A percentile compares a stretch with the other conserved stretches of the same genome.
phyloP scores from a whole-genome alignment of 2,888 invertebrate species.

The Eugnorisma glareosa region DNA sequence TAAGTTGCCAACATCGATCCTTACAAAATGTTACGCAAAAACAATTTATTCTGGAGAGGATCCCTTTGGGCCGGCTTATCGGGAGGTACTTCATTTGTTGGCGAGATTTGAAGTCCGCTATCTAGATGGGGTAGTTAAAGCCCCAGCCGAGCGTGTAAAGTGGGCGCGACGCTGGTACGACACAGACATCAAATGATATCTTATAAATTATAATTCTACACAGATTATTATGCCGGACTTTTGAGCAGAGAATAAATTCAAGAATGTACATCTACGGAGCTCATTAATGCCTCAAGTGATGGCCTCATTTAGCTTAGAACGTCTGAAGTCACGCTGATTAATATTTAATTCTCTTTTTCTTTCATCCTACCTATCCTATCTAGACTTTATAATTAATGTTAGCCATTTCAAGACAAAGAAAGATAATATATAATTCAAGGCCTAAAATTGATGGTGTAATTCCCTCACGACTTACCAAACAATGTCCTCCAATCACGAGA shows the following conservation, averaged over 20 bases:
- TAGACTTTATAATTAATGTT: slow-evolving; percentile 1
- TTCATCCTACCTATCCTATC: neutral
- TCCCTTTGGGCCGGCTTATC: slow-evolving; percentile 69
- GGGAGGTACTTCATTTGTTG: slow-evolving; percentile 69
- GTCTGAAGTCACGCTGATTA: slow-evolving; percentile 42
- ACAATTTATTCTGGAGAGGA: slow-evolving; percentile 64
- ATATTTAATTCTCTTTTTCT: slow-evolving; percentile 16
- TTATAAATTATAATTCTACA: slow-evolving; percentile 60
- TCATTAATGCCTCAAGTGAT: slow-evolving; percentile 27
- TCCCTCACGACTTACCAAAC: slow-evolving; percentile 13
- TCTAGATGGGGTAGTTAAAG: slow-evolving; percentile 61
- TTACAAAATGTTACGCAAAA: slow-evolving; percentile 62
- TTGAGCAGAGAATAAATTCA: slow-evolving; percentile 10
- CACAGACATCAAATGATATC: slow-evolving; percentile 63
- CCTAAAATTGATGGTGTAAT: neutral
- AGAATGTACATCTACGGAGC: slow-evolving; percentile 37
- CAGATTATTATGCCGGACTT: slow-evolving; percentile 48
- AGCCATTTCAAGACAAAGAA: neutral
- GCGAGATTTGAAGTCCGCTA: slow-evolving; percentile 70
- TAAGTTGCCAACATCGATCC: slow-evolving; percentile 62
- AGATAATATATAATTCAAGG: neutral
- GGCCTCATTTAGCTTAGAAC: neutral
- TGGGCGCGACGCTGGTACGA: slow-evolving; percentile 43
- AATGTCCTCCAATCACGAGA: slow-evolving; percentile 43
- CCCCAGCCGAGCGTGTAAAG: slow-evolving; percentile 39